Evolutionary conservation across 2,113 vertebrate species (phyloP), one percentile per base, ranked within the genome.

Genomic region (Cephalopterus ornatus): DNA sequence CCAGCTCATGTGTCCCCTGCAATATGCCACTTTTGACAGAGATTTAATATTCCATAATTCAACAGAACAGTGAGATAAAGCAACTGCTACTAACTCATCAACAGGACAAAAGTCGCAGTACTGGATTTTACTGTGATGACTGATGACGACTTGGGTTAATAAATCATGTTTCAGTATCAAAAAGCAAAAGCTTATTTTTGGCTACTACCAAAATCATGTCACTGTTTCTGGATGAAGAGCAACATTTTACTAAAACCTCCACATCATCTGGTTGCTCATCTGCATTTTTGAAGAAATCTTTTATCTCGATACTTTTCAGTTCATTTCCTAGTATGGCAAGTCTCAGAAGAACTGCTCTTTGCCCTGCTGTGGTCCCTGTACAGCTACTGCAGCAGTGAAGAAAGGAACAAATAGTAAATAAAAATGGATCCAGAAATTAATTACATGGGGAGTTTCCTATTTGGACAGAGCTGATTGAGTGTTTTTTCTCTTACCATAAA

Each of bases 1-100:
- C 99, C 99, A 99, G 92, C 99, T 99, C 97, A 99, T 98, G 95
- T 99, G 99, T 76, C 99, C 99, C 73, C 98, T 98, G 97, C 99
- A 99, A 88, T 99, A 99, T 1, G 99, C 99, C 83, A 98, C 98
- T 98, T 99, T 99, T 89, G 98, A 98, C 89, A 97, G 95, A 20
- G 98, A 96, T 52, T 98, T 98, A 53, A 98, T 96, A 93, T 99
- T 98, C 99, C 99, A 99, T 84, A 99, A 96, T 99, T 99, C 99
- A 78, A 99, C 98, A 58, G 98, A 98, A 65, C 98, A 99, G 87
- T 99, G 99, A 47, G 99, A 99, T 92, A 99, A 98, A 2, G 99
- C 99, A 52, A 99, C 96, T 17, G 99, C 98, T 35, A 99, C 98
- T 87, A 99, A 98, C 87, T 98, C 98, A 81, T 98, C 98, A 68